phyloP scores from a whole-genome alignment of 2,888 invertebrate species.

The Acanthoscelides obtectus region DNA sequence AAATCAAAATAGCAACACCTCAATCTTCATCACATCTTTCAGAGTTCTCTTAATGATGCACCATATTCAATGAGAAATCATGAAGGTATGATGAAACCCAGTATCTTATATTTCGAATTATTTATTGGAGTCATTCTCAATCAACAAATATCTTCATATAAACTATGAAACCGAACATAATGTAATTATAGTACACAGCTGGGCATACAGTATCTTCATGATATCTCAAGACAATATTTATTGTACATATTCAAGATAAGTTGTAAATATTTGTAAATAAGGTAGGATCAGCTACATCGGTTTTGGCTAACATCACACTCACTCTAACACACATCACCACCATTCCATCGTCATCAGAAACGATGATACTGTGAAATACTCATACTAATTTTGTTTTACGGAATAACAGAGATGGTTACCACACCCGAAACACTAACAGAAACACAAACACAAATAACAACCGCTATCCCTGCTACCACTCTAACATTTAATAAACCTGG shows the following conservation, averaged over 20 bases:
- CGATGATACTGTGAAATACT: neutral
- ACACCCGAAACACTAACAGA: slow-evolving; percentile 47
- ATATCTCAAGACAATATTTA: neutral
- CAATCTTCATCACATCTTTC: neutral
- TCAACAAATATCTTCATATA: no score
- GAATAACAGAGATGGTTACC: slow-evolving; percentile 47
- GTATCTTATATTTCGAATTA: no score
- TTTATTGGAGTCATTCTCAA: no score
- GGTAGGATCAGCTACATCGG: neutral
- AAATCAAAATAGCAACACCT: neutral
- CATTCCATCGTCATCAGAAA: neutral
- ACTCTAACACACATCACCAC: neutral
- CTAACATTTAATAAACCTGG: slow-evolving; percentile 32
- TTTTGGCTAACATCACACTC: neutral
- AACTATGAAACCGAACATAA: no score
- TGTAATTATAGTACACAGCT: no score
- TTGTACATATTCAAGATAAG: neutral
- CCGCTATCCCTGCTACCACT: slow-evolving; percentile 36
- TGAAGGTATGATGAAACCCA: neutral
- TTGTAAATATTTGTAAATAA: neutral
- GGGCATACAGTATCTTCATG: neutral
- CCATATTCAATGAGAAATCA: neutral
- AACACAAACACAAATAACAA: slow-evolving; percentile 41
- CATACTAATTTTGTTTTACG: slow-evolving; percentile 31
- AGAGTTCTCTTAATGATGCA: neutral